Base-by-base conservation (phyloP, 2,113 vertebrate species). In the Otolemur garnettii region DNA sequence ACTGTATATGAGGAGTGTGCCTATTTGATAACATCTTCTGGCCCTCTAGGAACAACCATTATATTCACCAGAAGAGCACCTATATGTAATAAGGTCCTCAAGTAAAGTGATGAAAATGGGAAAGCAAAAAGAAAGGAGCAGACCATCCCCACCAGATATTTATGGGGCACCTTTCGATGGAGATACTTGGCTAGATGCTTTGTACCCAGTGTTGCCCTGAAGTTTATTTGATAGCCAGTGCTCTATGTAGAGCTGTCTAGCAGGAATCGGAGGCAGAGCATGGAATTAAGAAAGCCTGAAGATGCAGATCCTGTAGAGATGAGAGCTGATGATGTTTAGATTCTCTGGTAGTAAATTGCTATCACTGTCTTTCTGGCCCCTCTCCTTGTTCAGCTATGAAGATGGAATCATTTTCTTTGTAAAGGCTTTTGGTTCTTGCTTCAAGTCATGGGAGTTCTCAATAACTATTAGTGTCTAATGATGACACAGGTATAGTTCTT, bases 401-500 rank as follows among this genome's bases (percentile, higher is more conserved):
- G 45, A 83, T 0, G 33, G 74, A 94, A 24, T 72, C 53, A n/a
- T 94, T 95, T 98, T 94, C 79, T 95, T 96, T 89, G 75, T 81
- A n/a, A 91, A 91, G 87, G 42, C 71, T 69, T 83, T 38, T 86
- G n/a, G 60, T 87, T 87, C 84, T 93, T 93, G 64, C 87, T 94
- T 24, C 21, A 84, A 88, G 93, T 79, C 90, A 55, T 12, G 94
- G 91, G 89, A 94, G 94, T 87, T 66, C 87, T 97, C 77, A 87
- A 21, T 95, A 96, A 94, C 55, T 92, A 81, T 97, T 97, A 97
- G 77, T 38, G 60, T 92, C 84, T 93, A 90, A 93, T 85, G 92
- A 96, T 95, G 97, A 93, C 93, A 87, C n/a, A 75, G 74, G 89
- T 68, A 42, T 96, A 87, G 90, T 96, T 95, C 92, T 90, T 72